These are phyloP conservation scores for Ondatra zibethicus DNA, from an alignment of 2,113 vertebrate genomes.

Conservation along the genomic window DNA sequence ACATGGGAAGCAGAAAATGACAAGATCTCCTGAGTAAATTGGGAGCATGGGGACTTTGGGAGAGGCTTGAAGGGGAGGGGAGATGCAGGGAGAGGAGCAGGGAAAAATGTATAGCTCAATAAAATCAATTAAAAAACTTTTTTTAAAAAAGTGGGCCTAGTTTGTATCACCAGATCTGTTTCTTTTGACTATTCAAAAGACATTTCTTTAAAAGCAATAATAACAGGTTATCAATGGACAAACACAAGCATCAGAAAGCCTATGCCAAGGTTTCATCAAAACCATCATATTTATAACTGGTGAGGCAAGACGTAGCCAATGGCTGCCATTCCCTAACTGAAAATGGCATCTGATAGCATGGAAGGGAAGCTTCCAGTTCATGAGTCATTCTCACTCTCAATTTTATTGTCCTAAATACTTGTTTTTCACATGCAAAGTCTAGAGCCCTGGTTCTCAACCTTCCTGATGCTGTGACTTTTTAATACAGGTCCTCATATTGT, in stretches of 20 bases:
- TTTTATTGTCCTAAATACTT: background rate
- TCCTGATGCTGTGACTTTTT: no score
- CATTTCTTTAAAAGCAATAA: slow-evolving; percentile 19
- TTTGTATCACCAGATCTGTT: background rate
- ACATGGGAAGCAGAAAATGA: no score
- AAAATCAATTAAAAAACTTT: no score
- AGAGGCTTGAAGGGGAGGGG: no score
- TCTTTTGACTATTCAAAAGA: background rate
- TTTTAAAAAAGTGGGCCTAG: background rate
- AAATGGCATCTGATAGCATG: background rate
- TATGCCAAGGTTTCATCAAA: background rate
- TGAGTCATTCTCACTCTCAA: background rate
- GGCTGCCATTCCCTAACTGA: background rate
- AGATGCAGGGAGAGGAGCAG: no score
- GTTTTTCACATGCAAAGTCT: background rate
- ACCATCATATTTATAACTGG: background rate
- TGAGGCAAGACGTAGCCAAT: background rate
- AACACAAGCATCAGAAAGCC: background rate
- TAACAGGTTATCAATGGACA: background rate
- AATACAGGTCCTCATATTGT: no score
- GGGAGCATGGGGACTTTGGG: no score
- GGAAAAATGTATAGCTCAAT: no score
- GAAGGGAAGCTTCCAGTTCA: background rate
- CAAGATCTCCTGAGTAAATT: no score
- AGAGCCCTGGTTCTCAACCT: background rate